A percentile compares a stretch with the other conserved stretches of the same genome.
phyloP scores from a whole-genome alignment of 2,888 invertebrate genomes.

The Acronicta alni region DNA sequence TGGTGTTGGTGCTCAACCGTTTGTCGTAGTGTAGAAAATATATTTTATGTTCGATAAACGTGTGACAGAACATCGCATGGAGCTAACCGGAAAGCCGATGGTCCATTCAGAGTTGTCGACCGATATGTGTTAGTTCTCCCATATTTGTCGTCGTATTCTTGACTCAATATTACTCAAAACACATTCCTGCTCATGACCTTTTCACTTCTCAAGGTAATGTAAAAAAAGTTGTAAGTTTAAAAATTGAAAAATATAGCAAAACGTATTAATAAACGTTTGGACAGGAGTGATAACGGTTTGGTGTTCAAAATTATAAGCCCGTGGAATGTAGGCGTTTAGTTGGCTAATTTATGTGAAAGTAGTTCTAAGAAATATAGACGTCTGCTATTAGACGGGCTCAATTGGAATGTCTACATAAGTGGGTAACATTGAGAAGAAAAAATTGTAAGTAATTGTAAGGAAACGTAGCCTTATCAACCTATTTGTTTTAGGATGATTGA shows the following conservation, averaged over 20 bases:
- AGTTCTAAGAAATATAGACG: conserved; percentile 42
- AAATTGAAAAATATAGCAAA: conserved; percentile 51
- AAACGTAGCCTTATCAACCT: conserved; percentile 47
- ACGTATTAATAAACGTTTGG: conserved; percentile 26
- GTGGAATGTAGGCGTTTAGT: conserved; percentile 37
- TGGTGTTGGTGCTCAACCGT: conserved; percentile 30
- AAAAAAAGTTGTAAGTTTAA: conserved; percentile 46
- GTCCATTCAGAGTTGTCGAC: conserved; percentile 42
- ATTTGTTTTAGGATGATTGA: conserved; percentile 57
- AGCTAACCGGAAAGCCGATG: conserved; percentile 18
- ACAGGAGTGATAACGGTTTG: conserved; percentile 41
- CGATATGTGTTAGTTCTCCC: conserved; percentile 36
- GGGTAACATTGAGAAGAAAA: conserved; percentile 25
- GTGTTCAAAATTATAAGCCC: conserved; percentile 46
- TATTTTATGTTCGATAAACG: conserved; percentile 24
- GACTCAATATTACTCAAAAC: conserved; percentile 43
- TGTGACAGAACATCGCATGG: conserved; percentile 11
- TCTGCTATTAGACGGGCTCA: conserved; percentile 19
- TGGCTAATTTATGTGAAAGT: conserved; percentile 46
- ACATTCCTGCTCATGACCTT: conserved; percentile 51
- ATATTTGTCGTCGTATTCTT: conserved; percentile 41
- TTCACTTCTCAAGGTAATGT: conserved; percentile 26
- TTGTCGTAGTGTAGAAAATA: conserved; percentile 27
- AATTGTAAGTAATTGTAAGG: conserved; percentile 34
- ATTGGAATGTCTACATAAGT: conserved; percentile 31